A percentile compares a stretch with the other conserved stretches of the same genome.
Conservation (phyloP, 2,797 vertebrate species). For the Poecilia velifera region DNA sequence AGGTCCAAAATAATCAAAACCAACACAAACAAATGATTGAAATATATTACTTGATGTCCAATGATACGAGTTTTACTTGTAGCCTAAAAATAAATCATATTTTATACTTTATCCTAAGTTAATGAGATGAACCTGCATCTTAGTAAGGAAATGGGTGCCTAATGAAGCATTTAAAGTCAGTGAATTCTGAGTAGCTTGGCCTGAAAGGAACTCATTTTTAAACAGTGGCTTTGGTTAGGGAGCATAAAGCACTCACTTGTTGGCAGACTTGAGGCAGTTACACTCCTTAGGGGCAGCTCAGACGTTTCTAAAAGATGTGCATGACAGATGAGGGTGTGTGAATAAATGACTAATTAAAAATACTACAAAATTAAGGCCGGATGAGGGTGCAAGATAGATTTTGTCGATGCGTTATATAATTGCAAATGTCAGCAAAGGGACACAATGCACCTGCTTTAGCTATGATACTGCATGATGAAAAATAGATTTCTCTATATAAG, state of each 20-base stretch:
- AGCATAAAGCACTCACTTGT: conserved; percentile 1
- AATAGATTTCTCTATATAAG: conserved; percentile 5
- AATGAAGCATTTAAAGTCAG: conserved; percentile 16
- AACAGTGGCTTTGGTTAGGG: conserved; percentile 32
- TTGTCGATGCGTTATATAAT: background rate
- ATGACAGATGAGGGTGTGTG: conserved; percentile 19
- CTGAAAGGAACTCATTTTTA: conserved; percentile 49
- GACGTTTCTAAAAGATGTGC: conserved; percentile 31
- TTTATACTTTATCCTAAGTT: background rate
- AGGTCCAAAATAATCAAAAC: background rate
- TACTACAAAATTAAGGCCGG: background rate
- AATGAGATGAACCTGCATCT: background rate
- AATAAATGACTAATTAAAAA: conserved; percentile 16
- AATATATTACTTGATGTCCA: background rate
- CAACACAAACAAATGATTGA: background rate
- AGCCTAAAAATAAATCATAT: background rate
- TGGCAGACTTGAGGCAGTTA: conserved; percentile 27
- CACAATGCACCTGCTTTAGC: conserved; percentile 10
- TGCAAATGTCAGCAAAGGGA: background rate
- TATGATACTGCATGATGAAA: conserved; percentile 17
- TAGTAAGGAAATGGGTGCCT: conserved; percentile 37
- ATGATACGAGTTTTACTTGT: background rate
- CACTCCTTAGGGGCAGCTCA: conserved; percentile 21
- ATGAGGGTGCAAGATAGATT: conserved; percentile 1
- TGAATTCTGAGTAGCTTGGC: conserved; percentile 32